Conservation (phyloP, 2,888 invertebrate genomes). For the Notodonta dromedarius region DNA sequence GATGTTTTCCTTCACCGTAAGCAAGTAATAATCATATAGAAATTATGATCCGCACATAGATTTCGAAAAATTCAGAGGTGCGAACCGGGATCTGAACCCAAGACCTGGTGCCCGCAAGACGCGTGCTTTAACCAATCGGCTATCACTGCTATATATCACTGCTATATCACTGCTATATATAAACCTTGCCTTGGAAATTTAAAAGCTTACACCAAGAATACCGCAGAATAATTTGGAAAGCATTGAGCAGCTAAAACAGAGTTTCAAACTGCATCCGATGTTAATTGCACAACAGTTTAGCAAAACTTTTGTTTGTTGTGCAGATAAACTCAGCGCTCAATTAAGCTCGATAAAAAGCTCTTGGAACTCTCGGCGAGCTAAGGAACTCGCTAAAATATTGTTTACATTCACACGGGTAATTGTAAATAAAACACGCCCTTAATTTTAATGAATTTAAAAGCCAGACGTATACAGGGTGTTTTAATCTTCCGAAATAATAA, state of each 20-base stretch:
- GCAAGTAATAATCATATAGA: too few species aligned
- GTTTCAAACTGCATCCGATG: conserved; percentile 42
- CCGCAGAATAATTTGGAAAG: conserved; percentile 19
- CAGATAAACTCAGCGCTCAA: conserved; percentile 31
- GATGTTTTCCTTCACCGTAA: too few species aligned
- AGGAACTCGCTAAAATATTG: conserved; percentile 16
- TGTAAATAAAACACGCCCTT: conserved; percentile 22
- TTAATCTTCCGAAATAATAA: too few species aligned
- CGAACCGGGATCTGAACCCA: too few species aligned
- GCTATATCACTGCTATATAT: too few species aligned
- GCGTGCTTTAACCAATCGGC: too few species aligned
- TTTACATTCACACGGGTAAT: conserved; percentile 13
- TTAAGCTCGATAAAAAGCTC: conserved; percentile 32
- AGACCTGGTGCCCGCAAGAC: too few species aligned
- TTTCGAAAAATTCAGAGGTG: too few species aligned
- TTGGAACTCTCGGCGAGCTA: conserved; percentile 16
- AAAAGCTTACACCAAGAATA: not conserved
- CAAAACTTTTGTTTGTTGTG: conserved; percentile 42
- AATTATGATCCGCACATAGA: too few species aligned
- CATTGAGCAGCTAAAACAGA: conserved; percentile 31
- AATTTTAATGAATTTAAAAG: conserved; percentile 44
- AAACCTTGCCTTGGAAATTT: too few species aligned
- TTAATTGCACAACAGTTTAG: conserved; percentile 50
- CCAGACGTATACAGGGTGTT: conserved; percentile 14
- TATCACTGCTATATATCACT: too few species aligned